Conservation (phyloP, 2,888 invertebrate genomes). For the Bembecia ichneumoniformis region DNA sequence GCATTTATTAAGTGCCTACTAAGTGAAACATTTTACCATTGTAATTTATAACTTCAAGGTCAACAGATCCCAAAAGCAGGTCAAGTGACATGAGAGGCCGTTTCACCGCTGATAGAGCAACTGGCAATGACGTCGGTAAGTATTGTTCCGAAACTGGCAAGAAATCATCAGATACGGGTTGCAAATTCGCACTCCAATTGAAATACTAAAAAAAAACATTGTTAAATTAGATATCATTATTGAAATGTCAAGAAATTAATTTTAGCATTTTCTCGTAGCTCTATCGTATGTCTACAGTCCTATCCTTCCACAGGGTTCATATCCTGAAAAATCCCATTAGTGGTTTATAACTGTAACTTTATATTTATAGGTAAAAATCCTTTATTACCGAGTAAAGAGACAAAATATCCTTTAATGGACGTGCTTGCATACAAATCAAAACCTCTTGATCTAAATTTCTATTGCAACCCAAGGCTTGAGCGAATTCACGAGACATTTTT, state of each 20-base stretch:
- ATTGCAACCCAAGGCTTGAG: conserved; percentile 67
- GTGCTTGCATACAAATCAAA: conserved; percentile 75
- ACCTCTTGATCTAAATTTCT: conserved; percentile 63
- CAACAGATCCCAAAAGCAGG: conserved; percentile 77
- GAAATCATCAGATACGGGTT: conserved; percentile 76
- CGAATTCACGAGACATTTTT: conserved; percentile 68
- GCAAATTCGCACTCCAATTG: conserved; percentile 71
- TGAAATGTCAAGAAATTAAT: too few species aligned
- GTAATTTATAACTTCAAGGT: conserved; percentile 75
- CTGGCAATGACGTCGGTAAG: conserved; percentile 67
- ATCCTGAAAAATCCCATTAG: too few species aligned
- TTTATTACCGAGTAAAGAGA: conserved; percentile 47
- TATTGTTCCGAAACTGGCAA: conserved; percentile 74
- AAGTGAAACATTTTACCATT: conserved; percentile 37
- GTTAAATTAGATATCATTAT: background rate
- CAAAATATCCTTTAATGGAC: conserved; percentile 73
- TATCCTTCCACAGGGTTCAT: too few species aligned
- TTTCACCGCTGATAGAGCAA: conserved; percentile 64
- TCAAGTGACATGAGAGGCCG: conserved; percentile 73
- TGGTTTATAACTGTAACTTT: too few species aligned
- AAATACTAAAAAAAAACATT: conserved; percentile 55
- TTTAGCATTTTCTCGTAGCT: background rate
- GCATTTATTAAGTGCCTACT: too few species aligned
- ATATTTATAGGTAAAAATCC: too few species aligned
- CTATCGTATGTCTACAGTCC: too few species aligned